Percentiles rank a stretch among this genome's conserved stretches.
Evolutionary conservation across 1,140 invertebrate genomes (phyloP).

Genomic region (Caenorhabditis briggsae): DNA sequence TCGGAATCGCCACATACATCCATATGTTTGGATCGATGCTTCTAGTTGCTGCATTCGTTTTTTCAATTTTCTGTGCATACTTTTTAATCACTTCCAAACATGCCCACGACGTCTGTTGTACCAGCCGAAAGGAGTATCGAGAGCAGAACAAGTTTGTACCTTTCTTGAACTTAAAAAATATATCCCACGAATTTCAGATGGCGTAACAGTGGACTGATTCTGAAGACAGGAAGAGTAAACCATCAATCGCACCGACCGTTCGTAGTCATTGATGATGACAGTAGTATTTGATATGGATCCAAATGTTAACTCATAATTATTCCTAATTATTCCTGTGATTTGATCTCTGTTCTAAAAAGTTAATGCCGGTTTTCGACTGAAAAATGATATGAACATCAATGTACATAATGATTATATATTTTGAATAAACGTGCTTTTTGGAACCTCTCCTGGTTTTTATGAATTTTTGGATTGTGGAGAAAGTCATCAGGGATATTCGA

Average conservation of each 20-base stretch:
- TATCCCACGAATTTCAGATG: slow-evolving; percentile 19
- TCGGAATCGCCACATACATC: slow-evolving; percentile 56
- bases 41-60: slow-evolving; percentile 51
- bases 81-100: slow-evolving; percentile 49
- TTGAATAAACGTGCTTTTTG: slow-evolving; percentile 3
- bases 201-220: slow-evolving; percentile 27
- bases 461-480: too few relatives aligned
- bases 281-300: slow-evolving; percentile 25
- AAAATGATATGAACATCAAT: background rate
- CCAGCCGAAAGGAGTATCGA: slow-evolving; percentile 48
- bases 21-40: slow-evolving; percentile 56
- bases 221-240: slow-evolving; percentile 26
- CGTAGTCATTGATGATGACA: slow-evolving; percentile 59
- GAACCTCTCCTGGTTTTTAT: background rate
- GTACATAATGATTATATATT: background rate
- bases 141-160: slow-evolving; percentile 21
- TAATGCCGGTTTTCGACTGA: background rate
- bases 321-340: slow-evolving; percentile 10
- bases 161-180: background rate
- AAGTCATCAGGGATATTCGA: too few relatives aligned
- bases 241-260: slow-evolving; percentile 52
- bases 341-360: background rate
- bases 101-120: slow-evolving; percentile 54
- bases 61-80: slow-evolving; percentile 59
- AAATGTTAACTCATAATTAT: background rate